Percentiles rank a stretch among this genome's conserved stretches.
These are phyloP conservation scores for Zelleria hepariella DNA, from an alignment of 2,888 invertebrate genomes.

Conservation along the genomic window DNA sequence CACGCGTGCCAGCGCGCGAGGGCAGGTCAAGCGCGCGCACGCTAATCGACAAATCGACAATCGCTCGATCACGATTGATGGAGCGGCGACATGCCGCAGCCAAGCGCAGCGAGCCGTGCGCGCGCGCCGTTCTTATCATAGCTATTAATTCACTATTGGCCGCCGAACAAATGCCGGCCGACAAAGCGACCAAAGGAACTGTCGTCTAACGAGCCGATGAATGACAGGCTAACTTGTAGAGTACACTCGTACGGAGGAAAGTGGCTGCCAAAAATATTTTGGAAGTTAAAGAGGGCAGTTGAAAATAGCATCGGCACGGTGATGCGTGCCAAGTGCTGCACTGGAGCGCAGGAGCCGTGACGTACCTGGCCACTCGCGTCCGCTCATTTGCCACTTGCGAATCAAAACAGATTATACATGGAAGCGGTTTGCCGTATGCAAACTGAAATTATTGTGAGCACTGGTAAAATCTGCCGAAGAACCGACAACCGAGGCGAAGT, in stretches of 20 bases:
- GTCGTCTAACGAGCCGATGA: slow-evolving; percentile 66
- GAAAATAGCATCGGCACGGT: slow-evolving; percentile 38
- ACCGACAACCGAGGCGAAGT: too few relatives aligned
- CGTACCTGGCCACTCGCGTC: slow-evolving; percentile 16
- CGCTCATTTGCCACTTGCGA: background rate
- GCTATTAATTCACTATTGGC: slow-evolving; percentile 49
- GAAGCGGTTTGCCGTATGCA: too few relatives aligned
- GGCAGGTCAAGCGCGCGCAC: slow-evolving; percentile 34
- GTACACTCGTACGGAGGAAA: slow-evolving; percentile 52
- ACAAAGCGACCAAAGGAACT: slow-evolving; percentile 63
- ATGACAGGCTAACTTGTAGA: slow-evolving; percentile 53
- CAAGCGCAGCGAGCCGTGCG: slow-evolving; percentile 38
- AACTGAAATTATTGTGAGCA: too few relatives aligned
- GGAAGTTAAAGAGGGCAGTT: slow-evolving; percentile 32
- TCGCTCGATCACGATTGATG: slow-evolving; percentile 60
- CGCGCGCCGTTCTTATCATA: slow-evolving; percentile 36
- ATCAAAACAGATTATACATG: too few relatives aligned
- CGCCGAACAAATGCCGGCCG: slow-evolving; percentile 36
- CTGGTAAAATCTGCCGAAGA: too few relatives aligned
- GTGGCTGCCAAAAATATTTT: slow-evolving; percentile 66
- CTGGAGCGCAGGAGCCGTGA: slow-evolving; percentile 35
- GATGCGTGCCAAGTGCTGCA: slow-evolving; percentile 58
- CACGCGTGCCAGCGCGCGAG: slow-evolving; percentile 16
- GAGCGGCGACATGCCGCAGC: slow-evolving; percentile 53
- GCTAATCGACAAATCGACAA: slow-evolving; percentile 45